A percentile compares a stretch with the other conserved stretches of the same genome.
Conservation (phyloP, 2,888 invertebrate genomes). For the Macaria notata region DNA sequence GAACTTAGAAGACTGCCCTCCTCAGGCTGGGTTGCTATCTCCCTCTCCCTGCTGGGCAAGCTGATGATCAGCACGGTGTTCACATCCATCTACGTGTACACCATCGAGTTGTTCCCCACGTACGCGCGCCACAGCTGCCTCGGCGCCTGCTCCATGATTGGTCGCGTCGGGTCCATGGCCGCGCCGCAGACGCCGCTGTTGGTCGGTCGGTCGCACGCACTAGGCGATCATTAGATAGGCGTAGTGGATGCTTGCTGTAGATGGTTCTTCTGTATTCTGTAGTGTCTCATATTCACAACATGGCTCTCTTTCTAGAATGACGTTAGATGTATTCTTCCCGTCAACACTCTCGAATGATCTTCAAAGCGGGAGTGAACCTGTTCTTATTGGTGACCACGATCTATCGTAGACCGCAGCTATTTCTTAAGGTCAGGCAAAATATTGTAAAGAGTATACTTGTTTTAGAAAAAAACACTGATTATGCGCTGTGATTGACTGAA, state of each 20-base stretch:
- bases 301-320: no score
- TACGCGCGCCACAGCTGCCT: constrained; percentile 79
- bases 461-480: no score
- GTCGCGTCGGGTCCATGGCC: constrained; percentile 82
- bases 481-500: no score
- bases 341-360: no score
- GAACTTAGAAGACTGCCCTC: no score
- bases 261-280: background rate
- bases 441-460: no score
- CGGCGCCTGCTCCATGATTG: constrained; percentile 83
- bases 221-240: background rate
- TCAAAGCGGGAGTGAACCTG: no score
- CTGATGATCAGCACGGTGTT: constrained; percentile 83
- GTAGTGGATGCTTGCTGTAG: background rate
- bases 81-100: constrained; percentile 82
- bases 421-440: no score
- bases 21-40: background rate
- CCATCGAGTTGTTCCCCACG: constrained; percentile 85
- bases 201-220: constrained; percentile 57
- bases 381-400: no score
- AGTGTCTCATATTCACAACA: background rate
- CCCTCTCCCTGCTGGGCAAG: constrained; percentile 75
- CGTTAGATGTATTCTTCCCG: no score
- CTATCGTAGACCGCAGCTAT: no score
- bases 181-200: constrained; percentile 85